A percentile compares a stretch with the other conserved stretches of the same genome.
These are phyloP conservation scores for Acanthochromis polyacanthus DNA, from an alignment of 2,113 vertebrate species.

Conservation along the genomic window DNA sequence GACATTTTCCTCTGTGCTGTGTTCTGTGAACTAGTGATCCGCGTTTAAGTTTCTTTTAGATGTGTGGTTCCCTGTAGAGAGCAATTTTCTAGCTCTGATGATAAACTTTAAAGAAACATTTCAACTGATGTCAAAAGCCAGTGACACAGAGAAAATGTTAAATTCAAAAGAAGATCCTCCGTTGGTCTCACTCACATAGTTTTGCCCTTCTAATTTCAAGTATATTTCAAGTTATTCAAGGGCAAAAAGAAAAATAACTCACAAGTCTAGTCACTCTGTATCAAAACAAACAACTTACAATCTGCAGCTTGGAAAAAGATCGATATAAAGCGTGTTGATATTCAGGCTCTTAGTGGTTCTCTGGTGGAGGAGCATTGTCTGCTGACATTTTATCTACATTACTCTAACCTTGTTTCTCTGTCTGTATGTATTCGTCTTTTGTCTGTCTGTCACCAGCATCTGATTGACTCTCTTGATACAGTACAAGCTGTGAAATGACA, in stretches of 20 bases:
- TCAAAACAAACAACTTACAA: background rate
- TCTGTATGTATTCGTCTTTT: background rate
- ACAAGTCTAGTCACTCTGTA: background rate
- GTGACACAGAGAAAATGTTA: background rate
- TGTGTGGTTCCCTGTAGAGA: background rate
- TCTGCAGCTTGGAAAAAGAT: slow-evolving; percentile 1
- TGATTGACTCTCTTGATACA: slow-evolving; percentile 3
- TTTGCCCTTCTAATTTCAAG: background rate
- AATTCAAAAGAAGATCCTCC: background rate
- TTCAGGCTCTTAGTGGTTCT: background rate
- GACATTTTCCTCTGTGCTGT: background rate
- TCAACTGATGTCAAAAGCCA: background rate
- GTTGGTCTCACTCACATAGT: background rate
- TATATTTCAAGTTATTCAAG: background rate
- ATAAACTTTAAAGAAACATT: background rate
- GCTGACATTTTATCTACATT: slow-evolving; percentile 44
- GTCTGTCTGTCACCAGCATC: slow-evolving; percentile 8
- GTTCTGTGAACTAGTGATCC: background rate
- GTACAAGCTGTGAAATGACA: background rate
- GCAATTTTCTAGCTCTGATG: background rate
- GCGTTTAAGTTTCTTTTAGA: background rate
- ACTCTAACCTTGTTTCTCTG: slow-evolving; percentile 24
- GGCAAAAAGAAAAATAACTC: background rate
- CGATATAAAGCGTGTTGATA: background rate
- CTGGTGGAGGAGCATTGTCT: slow-evolving; percentile 60